phyloP scores from a whole-genome alignment of 2,888 invertebrate species.

The Protodeltote pygarga region DNA sequence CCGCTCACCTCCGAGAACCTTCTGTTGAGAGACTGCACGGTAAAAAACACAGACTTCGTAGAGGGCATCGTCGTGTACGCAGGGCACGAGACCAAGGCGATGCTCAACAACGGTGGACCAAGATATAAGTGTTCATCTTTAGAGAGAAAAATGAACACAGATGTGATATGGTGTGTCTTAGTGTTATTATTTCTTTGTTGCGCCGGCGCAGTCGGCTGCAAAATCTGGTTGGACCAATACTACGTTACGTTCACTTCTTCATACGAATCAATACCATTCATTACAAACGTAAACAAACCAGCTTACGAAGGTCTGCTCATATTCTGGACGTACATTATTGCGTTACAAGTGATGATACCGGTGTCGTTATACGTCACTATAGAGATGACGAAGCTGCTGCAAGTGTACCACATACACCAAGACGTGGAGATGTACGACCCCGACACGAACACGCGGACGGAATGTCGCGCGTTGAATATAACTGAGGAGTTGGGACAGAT shows the following conservation, averaged over 20 bases:
- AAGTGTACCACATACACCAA: slow-evolving; percentile 97
- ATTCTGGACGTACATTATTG: slow-evolving; percentile 98
- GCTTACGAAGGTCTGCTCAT: slow-evolving; percentile 93
- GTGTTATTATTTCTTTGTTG: slow-evolving; percentile 96
- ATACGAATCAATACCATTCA: slow-evolving; percentile 89
- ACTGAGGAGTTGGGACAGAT: slow-evolving; percentile 98
- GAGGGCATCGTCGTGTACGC: slow-evolving; percentile 99
- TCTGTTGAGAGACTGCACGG: slow-evolving; percentile 95
- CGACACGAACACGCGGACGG: slow-evolving; percentile 90
- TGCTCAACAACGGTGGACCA: slow-evolving; percentile 98
- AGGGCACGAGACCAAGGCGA: slow-evolving; percentile 98
- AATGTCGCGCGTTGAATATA: slow-evolving; percentile 98
- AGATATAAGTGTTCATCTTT: slow-evolving; percentile 96
- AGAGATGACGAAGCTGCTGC: slow-evolving; percentile 97
- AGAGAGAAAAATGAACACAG: slow-evolving; percentile 97
- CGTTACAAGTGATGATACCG: slow-evolving; percentile 98
- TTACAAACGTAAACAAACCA: slow-evolving; percentile 88
- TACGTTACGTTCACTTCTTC: slow-evolving; percentile 78
- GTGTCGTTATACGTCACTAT: slow-evolving; percentile 98
- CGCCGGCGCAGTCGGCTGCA: slow-evolving; percentile 96
- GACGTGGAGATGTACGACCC: slow-evolving; percentile 95
- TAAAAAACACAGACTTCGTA: slow-evolving; percentile 98
- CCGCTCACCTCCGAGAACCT: slow-evolving; percentile 96
- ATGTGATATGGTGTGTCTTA: slow-evolving; percentile 98
- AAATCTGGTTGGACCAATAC: slow-evolving; percentile 91